These are phyloP conservation scores for Mantis religiosa DNA, from an alignment of 2,888 invertebrate species.

Conservation along the genomic window DNA sequence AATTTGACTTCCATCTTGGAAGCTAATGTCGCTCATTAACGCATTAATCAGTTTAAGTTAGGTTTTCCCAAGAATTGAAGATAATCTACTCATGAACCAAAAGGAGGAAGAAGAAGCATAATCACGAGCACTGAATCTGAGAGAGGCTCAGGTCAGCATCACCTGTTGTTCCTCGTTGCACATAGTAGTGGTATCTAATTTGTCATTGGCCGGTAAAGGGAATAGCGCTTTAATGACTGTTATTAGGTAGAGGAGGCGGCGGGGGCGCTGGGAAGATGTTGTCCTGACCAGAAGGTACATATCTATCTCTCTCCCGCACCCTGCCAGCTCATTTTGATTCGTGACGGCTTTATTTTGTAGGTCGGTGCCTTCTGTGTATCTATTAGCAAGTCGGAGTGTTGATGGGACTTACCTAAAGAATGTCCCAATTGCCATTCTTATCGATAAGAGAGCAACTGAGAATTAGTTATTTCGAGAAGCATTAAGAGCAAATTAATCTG, in stretches of 20 bases:
- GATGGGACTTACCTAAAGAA: too few relatives aligned
- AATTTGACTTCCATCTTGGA: too few relatives aligned
- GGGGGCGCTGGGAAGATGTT: background rate
- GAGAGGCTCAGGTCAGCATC: background rate
- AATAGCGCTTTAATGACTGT: conserved; percentile 11
- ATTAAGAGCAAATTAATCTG: too few relatives aligned
- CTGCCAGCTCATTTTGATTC: background rate
- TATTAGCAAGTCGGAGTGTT: background rate
- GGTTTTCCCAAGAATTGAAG: too few relatives aligned
- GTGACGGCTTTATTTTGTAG: background rate
- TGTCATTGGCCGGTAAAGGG: conserved; percentile 5
- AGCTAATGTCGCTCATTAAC: too few relatives aligned
- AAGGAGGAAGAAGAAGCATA: too few relatives aligned
- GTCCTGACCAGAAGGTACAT: background rate
- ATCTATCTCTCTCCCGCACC: background rate
- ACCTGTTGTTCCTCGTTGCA: background rate
- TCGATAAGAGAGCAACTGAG: too few relatives aligned
- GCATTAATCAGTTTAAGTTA: too few relatives aligned
- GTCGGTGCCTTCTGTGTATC: background rate
- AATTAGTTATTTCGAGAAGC: too few relatives aligned
- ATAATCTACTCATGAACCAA: too few relatives aligned
- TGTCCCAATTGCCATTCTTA: too few relatives aligned
- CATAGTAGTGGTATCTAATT: conserved; percentile 9
- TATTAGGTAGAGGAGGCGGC: conserved; percentile 1
- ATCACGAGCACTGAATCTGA: background rate